phyloP scores from a whole-genome alignment of 1,140 invertebrate species.

The Patella vulgata region DNA sequence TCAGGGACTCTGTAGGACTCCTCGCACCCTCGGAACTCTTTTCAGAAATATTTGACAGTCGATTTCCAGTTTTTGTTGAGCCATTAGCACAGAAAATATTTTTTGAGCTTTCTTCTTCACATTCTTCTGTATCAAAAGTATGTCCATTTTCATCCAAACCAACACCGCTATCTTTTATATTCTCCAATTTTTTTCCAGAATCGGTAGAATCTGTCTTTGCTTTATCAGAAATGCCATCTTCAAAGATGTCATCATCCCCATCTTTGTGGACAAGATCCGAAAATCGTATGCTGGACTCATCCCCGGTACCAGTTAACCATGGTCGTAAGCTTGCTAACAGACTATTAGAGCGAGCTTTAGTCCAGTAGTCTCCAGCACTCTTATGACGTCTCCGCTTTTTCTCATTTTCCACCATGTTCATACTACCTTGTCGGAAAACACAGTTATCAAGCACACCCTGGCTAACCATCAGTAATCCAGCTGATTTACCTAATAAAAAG shows the following conservation, averaged over 20 bases:
- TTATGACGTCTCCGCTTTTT: conserved; percentile 53
- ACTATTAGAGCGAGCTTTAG: conserved; percentile 48
- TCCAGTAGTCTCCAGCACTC: conserved; percentile 54
- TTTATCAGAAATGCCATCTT: conserved; percentile 20
- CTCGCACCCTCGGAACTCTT: neutral
- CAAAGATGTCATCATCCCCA: conserved; percentile 23
- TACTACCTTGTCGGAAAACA: conserved; percentile 23
- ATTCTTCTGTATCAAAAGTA: neutral
- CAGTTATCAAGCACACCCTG: conserved; percentile 44
- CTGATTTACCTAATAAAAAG: conserved; percentile 71
- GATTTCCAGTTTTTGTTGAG: neutral
- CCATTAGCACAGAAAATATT: conserved; percentile 2
- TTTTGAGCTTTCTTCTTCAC: conserved; percentile 3
- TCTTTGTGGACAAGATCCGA: conserved; percentile 39
- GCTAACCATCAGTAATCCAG: conserved; percentile 72
- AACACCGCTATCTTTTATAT: conserved; percentile 52
- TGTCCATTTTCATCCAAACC: conserved; percentile 37
- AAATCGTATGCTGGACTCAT: conserved; percentile 24
- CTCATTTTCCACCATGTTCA: conserved; percentile 25
- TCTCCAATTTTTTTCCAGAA: conserved; percentile 11
- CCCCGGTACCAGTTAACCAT: conserved; percentile 16
- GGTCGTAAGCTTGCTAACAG: conserved; percentile 49
- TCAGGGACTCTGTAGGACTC: neutral
- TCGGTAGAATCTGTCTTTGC: neutral
- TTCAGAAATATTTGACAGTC: neutral